Base-by-base conservation (phyloP, 92 coral and sea anemone genomes). In the Umimayanthus chanpuru region DNA sequence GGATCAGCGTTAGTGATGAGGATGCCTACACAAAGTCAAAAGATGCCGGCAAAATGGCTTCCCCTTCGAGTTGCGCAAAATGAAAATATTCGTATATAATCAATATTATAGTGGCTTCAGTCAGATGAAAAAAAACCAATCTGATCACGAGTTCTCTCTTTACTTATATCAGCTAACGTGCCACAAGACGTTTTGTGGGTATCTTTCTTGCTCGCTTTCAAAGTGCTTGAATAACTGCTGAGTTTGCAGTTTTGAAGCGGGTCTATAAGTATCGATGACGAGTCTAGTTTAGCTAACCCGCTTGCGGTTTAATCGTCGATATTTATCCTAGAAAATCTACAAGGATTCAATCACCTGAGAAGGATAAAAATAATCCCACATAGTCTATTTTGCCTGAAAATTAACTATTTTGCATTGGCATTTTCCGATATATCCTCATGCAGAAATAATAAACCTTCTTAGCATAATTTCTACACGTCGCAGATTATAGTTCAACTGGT, bases 401-500 rank as follows among this genome's bases (percentile, higher is more conserved):
- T 25, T 73, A 15, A 32, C 44, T 32, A 6, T 5, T 6, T 25
- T 71, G 11, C 15, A 6, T 25, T 61, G 14, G 26, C 5, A 20
- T 14, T 61, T 61, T 61, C 68, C 25, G 68, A 61, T 12, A 29
- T 75, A 18, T 1, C 25, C 25, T 75, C 79, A 39, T 39, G 25
- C 44, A 18, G 39, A 73, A 9, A 75, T 12, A 25, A 36, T 39
- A 36, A 39, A 5, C 25, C 29, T 28, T 75, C 14, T 38, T 21
- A 39, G 39, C 23, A 75, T 11, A 36, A 75, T 75, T 75, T 15
- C 14, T 18, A 23, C 8, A 75, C n/a, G 68, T 41, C 76, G 64
- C 65, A 29, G n/a, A 66, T 78, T 53, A 78, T 43, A 14, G 21
- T 26, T 78, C 21, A 61, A 25, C 85, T 58, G 85, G 85, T 81